phyloP scores from a whole-genome alignment of 2,888 invertebrate genomes.

The Serrognathus titanus region DNA sequence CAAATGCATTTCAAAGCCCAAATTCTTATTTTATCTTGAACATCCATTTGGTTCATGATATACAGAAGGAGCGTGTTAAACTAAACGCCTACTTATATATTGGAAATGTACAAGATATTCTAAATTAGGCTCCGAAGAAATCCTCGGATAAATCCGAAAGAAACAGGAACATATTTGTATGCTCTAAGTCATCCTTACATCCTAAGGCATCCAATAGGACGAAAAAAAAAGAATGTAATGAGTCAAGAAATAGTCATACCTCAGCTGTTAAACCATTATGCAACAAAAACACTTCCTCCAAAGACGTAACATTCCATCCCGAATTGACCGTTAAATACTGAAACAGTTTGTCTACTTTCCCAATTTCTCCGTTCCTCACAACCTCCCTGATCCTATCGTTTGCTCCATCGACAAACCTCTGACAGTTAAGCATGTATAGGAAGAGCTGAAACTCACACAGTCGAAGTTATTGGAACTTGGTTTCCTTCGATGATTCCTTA shows the following conservation, averaged over 20 bases:
- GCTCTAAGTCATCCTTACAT: too few relatives aligned
- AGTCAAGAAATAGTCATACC: constrained; percentile 2
- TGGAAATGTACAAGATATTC: too few relatives aligned
- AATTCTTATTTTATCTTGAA: too few relatives aligned
- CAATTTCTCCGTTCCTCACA: constrained; percentile 5
- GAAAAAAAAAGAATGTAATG: too few relatives aligned
- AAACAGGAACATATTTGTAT: too few relatives aligned
- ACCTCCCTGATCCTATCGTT: not conserved
- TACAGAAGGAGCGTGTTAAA: too few relatives aligned
- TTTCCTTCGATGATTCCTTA: constrained; percentile 1
- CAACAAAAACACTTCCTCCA: constrained; percentile 7
- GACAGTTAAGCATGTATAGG: constrained; percentile 7
- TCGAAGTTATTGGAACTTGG: not conserved
- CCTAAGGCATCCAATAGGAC: too few relatives aligned
- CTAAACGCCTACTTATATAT: too few relatives aligned
- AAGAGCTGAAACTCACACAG: constrained; percentile 4
- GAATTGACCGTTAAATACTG: constrained; percentile 12
- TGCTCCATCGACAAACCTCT: constrained; percentile 2
- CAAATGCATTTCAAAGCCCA: not conserved
- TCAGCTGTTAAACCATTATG: constrained; percentile 9
- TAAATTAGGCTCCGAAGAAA: too few relatives aligned
- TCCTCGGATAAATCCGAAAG: too few relatives aligned
- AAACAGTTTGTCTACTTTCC: constrained; percentile 7
- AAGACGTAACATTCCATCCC: constrained; percentile 13
- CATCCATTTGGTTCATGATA: too few relatives aligned